These are phyloP conservation scores for Sinopyrophorus schimmeli DNA, from an alignment of 2,888 invertebrate genomes.

Conservation along the genomic window DNA sequence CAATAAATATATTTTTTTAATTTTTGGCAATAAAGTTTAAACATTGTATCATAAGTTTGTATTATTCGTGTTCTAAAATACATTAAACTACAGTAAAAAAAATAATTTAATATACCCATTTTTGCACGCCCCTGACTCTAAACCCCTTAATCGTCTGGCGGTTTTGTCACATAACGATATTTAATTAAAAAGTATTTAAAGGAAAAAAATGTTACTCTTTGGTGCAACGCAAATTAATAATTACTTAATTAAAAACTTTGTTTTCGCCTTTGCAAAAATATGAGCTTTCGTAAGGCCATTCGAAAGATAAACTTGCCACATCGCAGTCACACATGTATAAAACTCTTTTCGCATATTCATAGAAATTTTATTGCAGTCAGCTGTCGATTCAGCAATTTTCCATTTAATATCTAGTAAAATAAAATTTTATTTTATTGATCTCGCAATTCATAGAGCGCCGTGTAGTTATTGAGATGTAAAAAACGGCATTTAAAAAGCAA, in stretches of 20 bases:
- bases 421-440: constrained; percentile 23
- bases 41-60: no score
- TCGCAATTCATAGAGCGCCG: background rate
- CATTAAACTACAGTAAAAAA: no score
- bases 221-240: background rate
- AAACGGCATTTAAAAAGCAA: constrained; percentile 2
- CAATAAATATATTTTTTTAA: no score
- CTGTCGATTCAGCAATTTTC: constrained; percentile 25
- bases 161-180: no score
- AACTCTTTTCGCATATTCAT: constrained; percentile 23
- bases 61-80: no score
- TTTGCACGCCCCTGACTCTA: no score
- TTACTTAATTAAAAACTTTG: background rate
- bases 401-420: constrained; percentile 24
- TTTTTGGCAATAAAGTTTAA: no score
- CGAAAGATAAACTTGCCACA: constrained; percentile 4
- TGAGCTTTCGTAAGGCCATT: background rate
- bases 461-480: constrained; percentile 13
- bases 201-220: no score
- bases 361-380: constrained; percentile 23
- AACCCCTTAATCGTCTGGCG: no score
- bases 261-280: constrained; percentile 1
- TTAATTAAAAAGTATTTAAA: no score
- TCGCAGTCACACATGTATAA: constrained; percentile 11
- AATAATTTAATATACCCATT: no score